These are phyloP conservation scores for Eilema caniola DNA, from an alignment of 2,888 invertebrate species.

Conservation along the genomic window DNA sequence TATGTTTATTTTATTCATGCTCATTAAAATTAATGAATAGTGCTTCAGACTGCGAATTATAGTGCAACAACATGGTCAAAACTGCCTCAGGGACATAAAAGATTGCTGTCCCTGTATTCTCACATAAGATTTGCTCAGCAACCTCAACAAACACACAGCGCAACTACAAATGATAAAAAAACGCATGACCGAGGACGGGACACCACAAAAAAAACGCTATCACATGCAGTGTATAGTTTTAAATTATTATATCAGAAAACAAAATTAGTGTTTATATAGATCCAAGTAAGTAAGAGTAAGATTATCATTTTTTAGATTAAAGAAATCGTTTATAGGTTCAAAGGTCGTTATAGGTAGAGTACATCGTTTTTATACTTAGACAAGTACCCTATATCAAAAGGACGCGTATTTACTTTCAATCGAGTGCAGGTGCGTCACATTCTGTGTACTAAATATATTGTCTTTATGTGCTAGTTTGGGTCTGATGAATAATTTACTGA, in stretches of 20 bases:
- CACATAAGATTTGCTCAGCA: conserved; percentile 17
- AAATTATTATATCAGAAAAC: background rate
- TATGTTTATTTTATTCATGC: background rate
- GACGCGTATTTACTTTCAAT: background rate
- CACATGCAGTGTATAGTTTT: conserved; percentile 48
- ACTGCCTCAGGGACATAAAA: background rate
- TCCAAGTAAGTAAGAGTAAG: background rate
- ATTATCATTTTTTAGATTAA: background rate
- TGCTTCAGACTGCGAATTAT: background rate
- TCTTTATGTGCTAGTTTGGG: background rate
- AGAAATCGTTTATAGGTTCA: too few species aligned
- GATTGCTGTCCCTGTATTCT: conserved; percentile 17
- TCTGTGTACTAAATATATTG: background rate
- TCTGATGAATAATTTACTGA: too few species aligned
- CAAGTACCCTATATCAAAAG: background rate
- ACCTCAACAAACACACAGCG: conserved; percentile 16
- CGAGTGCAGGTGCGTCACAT: background rate
- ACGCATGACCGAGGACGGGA: conserved; percentile 64
- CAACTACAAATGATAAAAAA: conserved; percentile 9
- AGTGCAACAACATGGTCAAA: background rate
- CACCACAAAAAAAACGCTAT: conserved; percentile 51
- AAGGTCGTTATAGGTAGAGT: background rate
- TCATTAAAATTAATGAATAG: background rate
- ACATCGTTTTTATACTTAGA: background rate
- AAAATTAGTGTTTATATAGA: background rate